Evolutionary conservation across 30 jellyfish, hydroid and myxozoan species (phyloP), one percentile per base, ranked within the genome.

Genomic region (Aurelia coerulea): DNA sequence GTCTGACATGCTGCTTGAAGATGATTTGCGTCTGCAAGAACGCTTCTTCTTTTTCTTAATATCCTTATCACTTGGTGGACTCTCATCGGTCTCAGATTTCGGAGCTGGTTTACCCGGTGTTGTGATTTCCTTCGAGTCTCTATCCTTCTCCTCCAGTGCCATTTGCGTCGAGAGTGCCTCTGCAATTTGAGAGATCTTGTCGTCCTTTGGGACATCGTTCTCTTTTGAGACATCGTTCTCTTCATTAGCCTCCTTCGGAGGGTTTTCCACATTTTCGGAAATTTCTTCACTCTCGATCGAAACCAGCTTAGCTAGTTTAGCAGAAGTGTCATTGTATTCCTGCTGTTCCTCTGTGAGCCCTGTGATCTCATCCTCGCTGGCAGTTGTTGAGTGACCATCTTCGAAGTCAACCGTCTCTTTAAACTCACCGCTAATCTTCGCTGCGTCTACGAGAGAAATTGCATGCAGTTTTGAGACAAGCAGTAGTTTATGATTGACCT

Each of bases 291-390:
- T 32, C 29, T 69, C 95, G 62, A 75, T 19, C 10, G 96, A 75
- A 4, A 71, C 65, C 11, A 78, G 87, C 58, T 76, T 90, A 14
- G 54, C 92, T n/a, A 58, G 78, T 42, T 74, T 78, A 11, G 83
- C 80, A 2, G 76, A 17, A 1, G 76, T 42, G 58, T 80, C 96
- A 46, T 37, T 63, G 65, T 93, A 88, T 18, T 56, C 78, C 10
- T 64, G 73, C 5, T 54, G 65, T 29, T 93, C 98, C 4, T 79
- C 92, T 10, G 98, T 76, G 59, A 64, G 56, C 6, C 93, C 98
- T 18, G 91, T 58, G 13, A 93, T 84, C 66, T 93, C 98, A n/a
- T 76, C 77, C 14, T 93, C 98, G 68, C 98, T 88, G 16, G 90
- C 97, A 18, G 87, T 73, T 16, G 42, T 58, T 31, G 96, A 88